Conservation (phyloP, 2,113 vertebrate species). For the Pipra filicauda region DNA sequence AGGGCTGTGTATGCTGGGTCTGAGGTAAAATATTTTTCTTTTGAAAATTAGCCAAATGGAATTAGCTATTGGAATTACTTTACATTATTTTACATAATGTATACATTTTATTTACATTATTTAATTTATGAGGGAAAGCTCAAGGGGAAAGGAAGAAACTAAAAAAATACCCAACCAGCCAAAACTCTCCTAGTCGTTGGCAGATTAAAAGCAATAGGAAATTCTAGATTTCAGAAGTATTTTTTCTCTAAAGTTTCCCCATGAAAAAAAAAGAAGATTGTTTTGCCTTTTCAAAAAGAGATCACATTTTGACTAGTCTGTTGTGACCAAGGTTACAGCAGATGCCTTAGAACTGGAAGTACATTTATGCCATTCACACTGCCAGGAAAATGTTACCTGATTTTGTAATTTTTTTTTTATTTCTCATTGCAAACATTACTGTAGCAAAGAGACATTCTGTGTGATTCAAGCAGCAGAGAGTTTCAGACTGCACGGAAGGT, state of each 20-base stretch:
- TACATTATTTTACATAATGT: background rate
- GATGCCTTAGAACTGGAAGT: background rate
- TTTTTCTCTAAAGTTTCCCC: background rate
- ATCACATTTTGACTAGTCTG: background rate
- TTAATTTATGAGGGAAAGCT: background rate
- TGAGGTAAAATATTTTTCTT: background rate
- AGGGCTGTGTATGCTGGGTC: background rate
- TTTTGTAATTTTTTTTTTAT: background rate
- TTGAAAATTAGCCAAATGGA: background rate
- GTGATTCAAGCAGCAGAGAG: background rate
- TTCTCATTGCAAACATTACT: background rate
- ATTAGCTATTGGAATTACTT: background rate
- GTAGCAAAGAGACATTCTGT: background rate
- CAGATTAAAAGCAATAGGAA: background rate
- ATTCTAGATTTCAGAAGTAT: background rate
- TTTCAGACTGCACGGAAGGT: background rate
- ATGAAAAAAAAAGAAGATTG: background rate
- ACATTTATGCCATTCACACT: background rate
- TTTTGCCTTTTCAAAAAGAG: background rate
- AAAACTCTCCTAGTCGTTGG: background rate
- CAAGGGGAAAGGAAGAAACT: background rate
- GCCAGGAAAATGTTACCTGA: background rate
- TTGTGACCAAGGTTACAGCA: background rate
- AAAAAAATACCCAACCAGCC: rapidly evolving
- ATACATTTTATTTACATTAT: background rate